Conservation (phyloP, 2,113 vertebrate species). For the Camelus bactrianus region DNA sequence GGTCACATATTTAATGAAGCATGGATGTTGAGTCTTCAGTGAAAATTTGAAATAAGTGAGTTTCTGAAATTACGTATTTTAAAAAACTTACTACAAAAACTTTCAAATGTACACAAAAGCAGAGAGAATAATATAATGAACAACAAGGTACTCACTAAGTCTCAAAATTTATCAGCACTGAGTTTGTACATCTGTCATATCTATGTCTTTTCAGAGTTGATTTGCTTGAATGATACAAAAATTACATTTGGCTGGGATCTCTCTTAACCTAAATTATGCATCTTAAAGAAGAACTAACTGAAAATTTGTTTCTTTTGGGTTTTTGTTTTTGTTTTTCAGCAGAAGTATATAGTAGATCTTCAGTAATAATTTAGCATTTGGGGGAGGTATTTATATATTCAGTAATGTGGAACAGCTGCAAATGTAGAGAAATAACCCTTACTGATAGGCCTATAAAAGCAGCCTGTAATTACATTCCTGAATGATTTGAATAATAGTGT, state of each 20-base stretch:
- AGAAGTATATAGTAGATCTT: conserved; percentile 33
- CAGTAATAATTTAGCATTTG: conserved; percentile 58
- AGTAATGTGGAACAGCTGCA: conserved; percentile 71
- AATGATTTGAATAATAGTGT: conserved; percentile 92
- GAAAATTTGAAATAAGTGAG: not conserved
- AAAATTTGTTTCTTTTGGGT: not conserved
- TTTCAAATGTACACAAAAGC: conserved; percentile 10
- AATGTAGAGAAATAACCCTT: conserved; percentile 78
- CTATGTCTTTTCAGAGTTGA: not conserved
- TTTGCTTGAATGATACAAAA: not conserved
- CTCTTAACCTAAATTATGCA: not conserved
- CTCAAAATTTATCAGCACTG: not conserved
- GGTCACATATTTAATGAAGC: not conserved
- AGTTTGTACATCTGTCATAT: not conserved
- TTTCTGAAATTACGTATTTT: conserved; percentile 34
- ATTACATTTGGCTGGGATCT: not conserved
- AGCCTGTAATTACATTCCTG: conserved; percentile 91
- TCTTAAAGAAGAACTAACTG: conserved; percentile 26
- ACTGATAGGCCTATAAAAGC: conserved; percentile 91
- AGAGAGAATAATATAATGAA: not conserved
- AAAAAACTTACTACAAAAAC: conserved; percentile 22
- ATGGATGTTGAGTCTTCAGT: not conserved
- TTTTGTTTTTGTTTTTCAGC: conserved; percentile 28
- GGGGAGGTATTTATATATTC: conserved; percentile 75
- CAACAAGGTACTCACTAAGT: not conserved